Evolutionary conservation across 2,113 vertebrate species (phyloP), one percentile per base, ranked within the genome.

Genomic region (Nibea coibor): DNA sequence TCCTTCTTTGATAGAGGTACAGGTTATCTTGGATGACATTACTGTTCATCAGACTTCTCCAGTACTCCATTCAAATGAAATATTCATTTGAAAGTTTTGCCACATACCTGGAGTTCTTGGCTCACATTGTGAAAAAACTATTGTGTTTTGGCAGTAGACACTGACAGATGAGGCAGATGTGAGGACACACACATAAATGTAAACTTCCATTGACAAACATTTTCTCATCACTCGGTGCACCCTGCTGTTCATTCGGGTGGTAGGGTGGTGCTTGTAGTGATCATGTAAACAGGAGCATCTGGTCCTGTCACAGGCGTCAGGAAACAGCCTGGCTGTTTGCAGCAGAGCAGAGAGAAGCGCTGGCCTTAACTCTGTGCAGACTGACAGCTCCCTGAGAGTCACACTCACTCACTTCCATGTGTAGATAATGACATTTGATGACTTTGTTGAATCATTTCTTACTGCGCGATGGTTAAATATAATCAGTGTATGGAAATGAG

Each of bases 271-370:
- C 54, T 53, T 47, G 24, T 42, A 26, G 51, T 17, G 2, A 19
- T 64, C 31, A 57, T 65, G 51, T 65, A 65, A 67, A 71, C 61
- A 28, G 51, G 16, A 78, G 26, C 82, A 80, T 75, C 58, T 80
- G 71, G 22, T 69, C 45, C 22, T 59, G 65, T 75, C 57, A 58
- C 75, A 58, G 56, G 57, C 31, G 2, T 57, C 75, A 75, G 70
- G 65, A 65, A 74, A 48, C 70, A 75, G 54, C 10, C 42, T 11
- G 61, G 59, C 53, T 70, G 47, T 71, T 53, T 63, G 54, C 54
- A 83, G 62, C 54, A 47, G 61, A 67, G 68, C 61, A 28, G 35
- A 54, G 47, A 47, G 28, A 73, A 68, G 28, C 42, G 6, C 20
- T 20, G 59, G 22, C 50, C 64, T 48, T 2, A 43, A 35, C 53